Evolutionary conservation across 2,113 vertebrate genomes (phyloP), one percentile per base, ranked within the genome.

Genomic region (Astur gentilis): DNA sequence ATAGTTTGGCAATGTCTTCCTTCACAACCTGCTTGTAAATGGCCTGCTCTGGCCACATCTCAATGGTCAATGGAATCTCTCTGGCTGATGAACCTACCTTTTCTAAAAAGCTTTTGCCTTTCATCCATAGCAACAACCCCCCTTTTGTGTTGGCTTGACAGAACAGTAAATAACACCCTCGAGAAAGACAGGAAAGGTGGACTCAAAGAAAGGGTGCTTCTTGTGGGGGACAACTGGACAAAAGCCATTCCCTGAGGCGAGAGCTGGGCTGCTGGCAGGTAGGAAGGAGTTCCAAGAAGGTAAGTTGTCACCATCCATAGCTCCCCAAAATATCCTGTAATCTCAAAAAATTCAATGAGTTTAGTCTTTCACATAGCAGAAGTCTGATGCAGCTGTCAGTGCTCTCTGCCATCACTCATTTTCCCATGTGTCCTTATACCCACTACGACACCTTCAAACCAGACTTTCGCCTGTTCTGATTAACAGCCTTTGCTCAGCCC

Each of bases 301-400:
- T n/a, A 80, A 60, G 3, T 27, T 72, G 17, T 29, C 58, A 69
- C 22, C 10, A 38, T 32, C 69, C 3, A 3, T 25, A 81, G 26
- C 20, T 57, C 17, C 42, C 11, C 10, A 7, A 29, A 78, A 78
- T 31, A 64, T 5, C 21, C 47, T 5, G 2, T 54, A 14, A 71
- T 38, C 34, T 71, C 22, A 4, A 76, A 52, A 88, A 58, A 16
- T n/a, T 21, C 34, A 12, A 20, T 26, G 49, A 8, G 16, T 55
- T 54, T 50, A 34, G 34, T 27, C 14, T 36, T 67, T 36, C 61
- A 32, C 3, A 8, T 5, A 11, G 25, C 0, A 0, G 19, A 18
- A 76, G 23, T 31, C 27, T 42, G 19, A 72, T 25, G 29, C 52
- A 80, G 42, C n/a, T 75, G 8, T 27, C 26, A 4, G 4, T 69